Evolutionary conservation across 2,797 vertebrate species (phyloP), one percentile per base, ranked within the genome.

Genomic region (Pseudocheirus occidentalis): DNA sequence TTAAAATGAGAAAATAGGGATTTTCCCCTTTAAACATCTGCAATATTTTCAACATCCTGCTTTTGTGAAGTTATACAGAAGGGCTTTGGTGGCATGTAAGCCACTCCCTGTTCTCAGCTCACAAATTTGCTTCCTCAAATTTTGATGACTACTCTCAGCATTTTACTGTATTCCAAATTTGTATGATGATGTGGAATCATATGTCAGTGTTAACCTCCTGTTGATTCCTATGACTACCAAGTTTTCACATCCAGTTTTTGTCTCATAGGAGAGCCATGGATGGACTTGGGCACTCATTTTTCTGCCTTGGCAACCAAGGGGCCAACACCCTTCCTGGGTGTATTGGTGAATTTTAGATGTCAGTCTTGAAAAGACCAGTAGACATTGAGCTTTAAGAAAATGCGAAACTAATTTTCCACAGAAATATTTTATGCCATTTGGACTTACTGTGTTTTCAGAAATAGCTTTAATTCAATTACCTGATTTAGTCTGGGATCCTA

Each of bases 61-160:
- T 96, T 46, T 92, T 97, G 52, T 21, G 54, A 58, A 62, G 53
- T 90, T 9, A 0, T 34, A 87, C 40, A 46, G 53, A 54, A 57
- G 3, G 21, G 27, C 11, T 89, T 93, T 62, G 50, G 40, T 55
- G 46, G 18, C n/a, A 3, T 93, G 62, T 93, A 92, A 98, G 62
- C 55, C 91, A 59, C 95, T 98, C 93, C 92, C 50, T 94, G 62
- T 93, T 97, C 93, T 96, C 13, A 55, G 92, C 66, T 57, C n/a
- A 16, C 62, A 1, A 91, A 53, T 96, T 40, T 28, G 56, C 92
- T 98, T 98, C 96, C 97, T 98, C 95, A 97, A 96, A 95, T 95
- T 97, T 94, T 97, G 81, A 96, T 96, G 66, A 55, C 1, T 53
- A 46, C 54, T 46, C 13, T 95, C 40, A 87, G 58, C 62, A 59